Evolutionary conservation across 2,888 invertebrate genomes (phyloP), one percentile per base, ranked within the genome.

Genomic region (Cantharis rufa): DNA sequence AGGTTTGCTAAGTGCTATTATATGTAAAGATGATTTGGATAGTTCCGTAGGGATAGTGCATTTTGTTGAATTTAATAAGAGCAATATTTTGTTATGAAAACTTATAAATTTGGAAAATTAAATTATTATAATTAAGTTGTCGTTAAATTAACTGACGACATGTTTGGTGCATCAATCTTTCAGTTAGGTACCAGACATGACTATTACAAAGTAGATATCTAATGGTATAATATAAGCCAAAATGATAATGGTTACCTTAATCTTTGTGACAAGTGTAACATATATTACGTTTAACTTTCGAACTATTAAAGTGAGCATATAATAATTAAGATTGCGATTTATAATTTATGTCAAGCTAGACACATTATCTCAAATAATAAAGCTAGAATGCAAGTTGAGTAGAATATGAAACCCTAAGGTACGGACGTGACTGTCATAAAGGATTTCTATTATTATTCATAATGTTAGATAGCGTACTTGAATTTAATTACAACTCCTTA

Each of bases 361-460:
- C 79, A 80, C 81, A 82, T 83, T 82, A 84, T 83, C 81, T 79
- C 78, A 76, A 78, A 75, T 81, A 82, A 82, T 81, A 80, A 79
- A 78, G 71, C 75, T 78, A 71, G 76, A 77, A 78, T 80, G 79
- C 72, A 78, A 80, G 76, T 76, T 69, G 80, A 74, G 74, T 80
- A 78, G 83, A 83, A 83, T 83, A 82, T 82, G 82, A 82, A 83
- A 81, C 80, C 80, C 70, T 77, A 80, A 77, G 75, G 79, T 78
- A 78, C 77, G 81, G 79, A 82, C 82, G 82, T 82, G 83, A 82
- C 80, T 79, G 77, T 80, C 80, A 80, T 79, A 76, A 80, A 76
- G 80, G 79, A 79, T 80, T 77, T 77, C 82, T 77, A 84, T 85
- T 84, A 84, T 83, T 84, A 85, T 85, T 85, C 84, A 85, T 84